phyloP scores from a whole-genome alignment of 2,113 vertebrate genomes.

The Malurus elegans region DNA sequence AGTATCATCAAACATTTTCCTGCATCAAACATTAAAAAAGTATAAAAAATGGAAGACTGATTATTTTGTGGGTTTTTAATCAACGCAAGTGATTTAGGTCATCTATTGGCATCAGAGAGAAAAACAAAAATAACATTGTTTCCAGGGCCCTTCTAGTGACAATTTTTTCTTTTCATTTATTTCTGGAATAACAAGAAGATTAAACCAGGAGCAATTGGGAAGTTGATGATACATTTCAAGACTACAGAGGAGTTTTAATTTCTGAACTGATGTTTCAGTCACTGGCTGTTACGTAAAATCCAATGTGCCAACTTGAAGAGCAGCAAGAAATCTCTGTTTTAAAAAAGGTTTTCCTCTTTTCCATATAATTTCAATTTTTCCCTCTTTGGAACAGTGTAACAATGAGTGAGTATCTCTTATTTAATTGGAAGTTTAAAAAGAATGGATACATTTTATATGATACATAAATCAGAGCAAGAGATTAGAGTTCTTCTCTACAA shows the following conservation, averaged over 20 bases:
- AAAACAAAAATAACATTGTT: not conserved
- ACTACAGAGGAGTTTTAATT: not conserved
- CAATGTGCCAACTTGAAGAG: not conserved
- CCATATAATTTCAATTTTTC: not conserved
- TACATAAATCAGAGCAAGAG: constrained; percentile 24
- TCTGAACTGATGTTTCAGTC: not conserved
- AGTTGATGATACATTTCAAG: not conserved
- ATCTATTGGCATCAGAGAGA: not conserved
- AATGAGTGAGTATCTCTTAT: not conserved
- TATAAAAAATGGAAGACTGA: not conserved
- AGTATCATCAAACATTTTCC: not conserved
- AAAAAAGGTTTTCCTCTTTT: not conserved
- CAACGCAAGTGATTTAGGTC: not conserved
- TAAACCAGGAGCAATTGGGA: not conserved
- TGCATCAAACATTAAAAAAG: not conserved
- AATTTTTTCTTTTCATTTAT: not conserved
- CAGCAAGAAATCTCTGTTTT: not conserved
- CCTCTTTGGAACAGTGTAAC: not conserved
- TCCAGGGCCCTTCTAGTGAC: not conserved
- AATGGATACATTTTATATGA: constrained; percentile 3
- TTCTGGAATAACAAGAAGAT: not conserved
- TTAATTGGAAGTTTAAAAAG: constrained; percentile 28
- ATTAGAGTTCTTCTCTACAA: not conserved
- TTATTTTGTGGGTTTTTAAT: not conserved
- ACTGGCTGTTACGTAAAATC: not conserved